Evolutionary conservation across 2,113 vertebrate species (phyloP).

Genomic region (Carettochelys insculpta): DNA sequence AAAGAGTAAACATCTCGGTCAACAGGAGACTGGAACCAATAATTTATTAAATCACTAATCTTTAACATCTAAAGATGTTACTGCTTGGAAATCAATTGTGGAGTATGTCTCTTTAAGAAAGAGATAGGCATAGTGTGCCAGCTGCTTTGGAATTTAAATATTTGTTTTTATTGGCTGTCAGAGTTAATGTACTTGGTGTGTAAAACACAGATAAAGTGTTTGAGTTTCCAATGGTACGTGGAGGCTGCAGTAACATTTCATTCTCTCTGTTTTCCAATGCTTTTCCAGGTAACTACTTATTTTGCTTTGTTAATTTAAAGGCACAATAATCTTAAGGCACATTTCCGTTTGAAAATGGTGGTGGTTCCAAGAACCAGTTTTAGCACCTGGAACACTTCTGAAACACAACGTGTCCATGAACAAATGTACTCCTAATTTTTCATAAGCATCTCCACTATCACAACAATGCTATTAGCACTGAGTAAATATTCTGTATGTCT

Average conservation of each 20-base stretch:
- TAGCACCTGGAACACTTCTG: neutral
- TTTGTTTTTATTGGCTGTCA: neutral
- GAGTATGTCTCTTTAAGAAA: neutral
- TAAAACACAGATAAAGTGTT: neutral
- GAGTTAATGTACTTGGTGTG: neutral
- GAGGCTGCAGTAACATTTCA: neutral
- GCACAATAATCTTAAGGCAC: neutral
- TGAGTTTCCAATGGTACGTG: neutral
- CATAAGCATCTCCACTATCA: neutral
- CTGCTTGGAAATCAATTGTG: neutral
- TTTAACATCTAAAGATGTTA: neutral
- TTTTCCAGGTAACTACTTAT: fast-evolving
- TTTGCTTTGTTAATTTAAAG: neutral
- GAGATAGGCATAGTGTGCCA: neutral
- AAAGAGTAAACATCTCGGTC: neutral
- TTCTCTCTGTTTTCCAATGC: neutral
- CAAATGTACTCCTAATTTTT: neutral
- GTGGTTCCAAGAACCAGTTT: neutral
- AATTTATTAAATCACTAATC: neutral
- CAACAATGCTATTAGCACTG: neutral
- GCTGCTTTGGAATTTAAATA: neutral
- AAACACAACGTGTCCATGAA: neutral
- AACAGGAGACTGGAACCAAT: neutral
- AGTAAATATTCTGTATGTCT: neutral
- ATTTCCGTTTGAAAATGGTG: neutral